phyloP scores from a whole-genome alignment of 2,888 invertebrate genomes.

The Chrysolina haemoptera region DNA sequence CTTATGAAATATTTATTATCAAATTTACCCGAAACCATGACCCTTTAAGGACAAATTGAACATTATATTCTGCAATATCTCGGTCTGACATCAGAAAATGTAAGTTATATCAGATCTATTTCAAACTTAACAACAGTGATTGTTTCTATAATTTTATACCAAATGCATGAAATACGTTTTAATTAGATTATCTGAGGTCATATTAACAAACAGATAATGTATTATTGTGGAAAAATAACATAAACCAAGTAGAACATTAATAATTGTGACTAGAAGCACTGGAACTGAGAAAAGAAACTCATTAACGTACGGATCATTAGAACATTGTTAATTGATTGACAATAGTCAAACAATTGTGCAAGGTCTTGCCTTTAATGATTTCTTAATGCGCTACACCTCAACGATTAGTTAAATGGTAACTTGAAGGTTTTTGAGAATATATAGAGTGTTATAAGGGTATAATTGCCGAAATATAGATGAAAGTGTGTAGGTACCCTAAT shows the following conservation, averaged over 20 bases:
- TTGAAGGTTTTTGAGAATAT: too few species aligned
- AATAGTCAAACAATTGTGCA: neutral
- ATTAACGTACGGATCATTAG: neutral
- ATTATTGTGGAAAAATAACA: neutral
- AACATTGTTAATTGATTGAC: neutral
- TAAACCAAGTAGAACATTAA: neutral
- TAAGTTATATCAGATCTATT: neutral
- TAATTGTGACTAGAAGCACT: neutral
- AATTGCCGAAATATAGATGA: too few species aligned
- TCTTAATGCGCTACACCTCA: too few species aligned
- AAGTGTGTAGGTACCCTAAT: too few species aligned
- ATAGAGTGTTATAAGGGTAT: too few species aligned
- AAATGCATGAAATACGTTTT: constrained; percentile 13
- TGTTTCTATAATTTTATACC: neutral
- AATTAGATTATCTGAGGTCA: constrained; percentile 13
- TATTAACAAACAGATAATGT: constrained; percentile 11
- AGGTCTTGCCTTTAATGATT: neutral
- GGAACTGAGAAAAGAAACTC: neutral
- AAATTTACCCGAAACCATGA: neutral
- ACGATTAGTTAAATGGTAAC: too few species aligned
- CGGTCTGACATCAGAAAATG: neutral
- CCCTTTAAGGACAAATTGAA: neutral
- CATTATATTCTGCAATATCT: neutral
- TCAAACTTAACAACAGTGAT: neutral
- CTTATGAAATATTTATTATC: neutral